phyloP scores from a whole-genome alignment of 2,113 vertebrate genomes.

The Pteropus alecto region DNA sequence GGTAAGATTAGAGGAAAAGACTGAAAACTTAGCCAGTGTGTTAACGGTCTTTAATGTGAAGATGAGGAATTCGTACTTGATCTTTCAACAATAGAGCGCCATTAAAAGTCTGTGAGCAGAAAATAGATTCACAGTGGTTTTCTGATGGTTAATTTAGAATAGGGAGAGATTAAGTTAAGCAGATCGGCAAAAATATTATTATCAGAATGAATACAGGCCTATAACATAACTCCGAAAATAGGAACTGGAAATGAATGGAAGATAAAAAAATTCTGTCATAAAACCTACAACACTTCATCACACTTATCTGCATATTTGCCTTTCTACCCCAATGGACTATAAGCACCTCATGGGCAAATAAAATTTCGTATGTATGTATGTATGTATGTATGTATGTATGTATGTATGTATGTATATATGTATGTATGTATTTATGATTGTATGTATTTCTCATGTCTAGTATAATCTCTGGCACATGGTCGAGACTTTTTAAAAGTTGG shows the following conservation, averaged over 20 bases:
- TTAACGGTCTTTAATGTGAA: neutral
- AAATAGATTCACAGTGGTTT: neutral
- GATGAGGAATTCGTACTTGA: neutral
- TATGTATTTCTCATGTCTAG: neutral
- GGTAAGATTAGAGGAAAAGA: neutral
- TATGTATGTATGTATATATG: neutral
- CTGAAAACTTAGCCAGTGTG: neutral
- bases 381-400: neutral
- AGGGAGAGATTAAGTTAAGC: neutral
- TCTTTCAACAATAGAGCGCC: neutral
- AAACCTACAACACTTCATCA: neutral
- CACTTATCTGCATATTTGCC: neutral
- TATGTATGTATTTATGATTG: neutral
- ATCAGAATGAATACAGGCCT: neutral
- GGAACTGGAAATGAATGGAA: neutral
- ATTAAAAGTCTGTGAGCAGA: neutral
- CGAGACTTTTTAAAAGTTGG: neutral
- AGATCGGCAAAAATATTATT: neutral
- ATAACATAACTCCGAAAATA: neutral
- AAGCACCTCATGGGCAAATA: neutral
- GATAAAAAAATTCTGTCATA: neutral
- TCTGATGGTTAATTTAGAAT: constrained; percentile 22
- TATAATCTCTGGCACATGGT: neutral
- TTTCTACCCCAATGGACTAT: neutral
- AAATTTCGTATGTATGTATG: neutral